Percentiles rank a stretch among this genome's conserved stretches.
Conservation (phyloP, 2,797 vertebrate genomes). For the Florisuga fusca region DNA sequence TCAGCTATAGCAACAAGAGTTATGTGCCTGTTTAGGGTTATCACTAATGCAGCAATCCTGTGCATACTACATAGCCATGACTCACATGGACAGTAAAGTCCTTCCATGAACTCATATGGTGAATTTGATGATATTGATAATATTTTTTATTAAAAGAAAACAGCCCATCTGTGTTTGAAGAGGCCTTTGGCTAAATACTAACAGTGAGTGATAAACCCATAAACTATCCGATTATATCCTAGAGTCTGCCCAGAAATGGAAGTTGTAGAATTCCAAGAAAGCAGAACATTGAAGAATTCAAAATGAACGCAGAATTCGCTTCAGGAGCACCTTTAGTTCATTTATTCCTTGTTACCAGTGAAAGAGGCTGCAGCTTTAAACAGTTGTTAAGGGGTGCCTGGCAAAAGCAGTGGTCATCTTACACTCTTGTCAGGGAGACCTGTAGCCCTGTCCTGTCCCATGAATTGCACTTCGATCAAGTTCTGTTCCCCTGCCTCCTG, state of each 20-base stretch:
- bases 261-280: not conserved
- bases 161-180: not conserved
- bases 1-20: not conserved
- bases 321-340: not conserved
- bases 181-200: not conserved
- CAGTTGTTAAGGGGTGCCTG: not conserved
- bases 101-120: not conserved
- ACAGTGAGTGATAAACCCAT: not conserved
- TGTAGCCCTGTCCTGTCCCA: not conserved
- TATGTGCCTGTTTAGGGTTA: not conserved
- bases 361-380: not conserved
- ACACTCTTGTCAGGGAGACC: not conserved
- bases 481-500: not conserved
- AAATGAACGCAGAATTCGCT: not conserved
- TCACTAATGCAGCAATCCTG: not conserved
- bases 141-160: not conserved
- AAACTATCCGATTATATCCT: not conserved
- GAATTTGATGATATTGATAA: not conserved
- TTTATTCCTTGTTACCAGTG: not conserved
- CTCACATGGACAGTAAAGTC: not conserved
- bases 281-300: not conserved
- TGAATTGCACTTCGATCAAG: accelerated
- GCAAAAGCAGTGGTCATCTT: not conserved
- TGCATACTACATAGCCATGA: not conserved
- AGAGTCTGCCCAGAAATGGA: not conserved